Base-by-base conservation (phyloP, 1,140 invertebrate species). In the Drosophila subpulchrella region DNA sequence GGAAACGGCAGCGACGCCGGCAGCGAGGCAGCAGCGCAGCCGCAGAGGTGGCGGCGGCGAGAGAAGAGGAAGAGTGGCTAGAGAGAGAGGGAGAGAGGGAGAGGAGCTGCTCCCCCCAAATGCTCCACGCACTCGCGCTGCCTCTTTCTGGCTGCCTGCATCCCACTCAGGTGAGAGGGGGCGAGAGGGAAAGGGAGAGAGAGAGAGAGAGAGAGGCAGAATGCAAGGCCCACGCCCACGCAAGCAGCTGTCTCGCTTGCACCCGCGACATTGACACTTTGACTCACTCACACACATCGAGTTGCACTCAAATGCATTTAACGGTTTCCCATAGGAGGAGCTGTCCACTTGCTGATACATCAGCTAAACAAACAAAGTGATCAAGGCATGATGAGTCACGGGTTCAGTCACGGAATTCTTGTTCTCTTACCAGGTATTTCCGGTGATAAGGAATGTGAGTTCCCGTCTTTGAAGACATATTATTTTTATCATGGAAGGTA, bases 211-310 rank as follows among this genome's bases (percentile, higher is more conserved):
- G 39, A 15, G n/a, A 38, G 32, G 7, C 8, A 34, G 41, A 65
- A 42, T 63, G 70, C 54, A 59, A 36, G 63, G 44, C 53, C 59
- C 60, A 75, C 56, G 47, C 75, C 48, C 46, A 51, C 66, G 17
- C 53, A 13, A 15, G 17, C 54, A 30, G 46, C 34, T 34, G 39
- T 48, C 61, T 48, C 39, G n/a, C 13, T 17, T 41, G 5, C 13
- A 46, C 11, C 44, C 1, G 54, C 77, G 68, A 66, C 78, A 78
- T 74, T 85, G 82, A 81, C 77, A 78, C 81, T 75, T 81, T 47
- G 46, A 59, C 48, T 79, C 36, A 61, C 38, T 68, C 51, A 39
- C 55, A 32, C 41, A 32, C 30, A 30, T 15, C 27, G 20, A 42
- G 34, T 12, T 50, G 34, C 46, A 46, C 42, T 58, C 53, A 46